A percentile compares a stretch with the other conserved stretches of the same genome.
Conservation (phyloP, 2,113 vertebrate species). For the Laticauda colubrina region DNA sequence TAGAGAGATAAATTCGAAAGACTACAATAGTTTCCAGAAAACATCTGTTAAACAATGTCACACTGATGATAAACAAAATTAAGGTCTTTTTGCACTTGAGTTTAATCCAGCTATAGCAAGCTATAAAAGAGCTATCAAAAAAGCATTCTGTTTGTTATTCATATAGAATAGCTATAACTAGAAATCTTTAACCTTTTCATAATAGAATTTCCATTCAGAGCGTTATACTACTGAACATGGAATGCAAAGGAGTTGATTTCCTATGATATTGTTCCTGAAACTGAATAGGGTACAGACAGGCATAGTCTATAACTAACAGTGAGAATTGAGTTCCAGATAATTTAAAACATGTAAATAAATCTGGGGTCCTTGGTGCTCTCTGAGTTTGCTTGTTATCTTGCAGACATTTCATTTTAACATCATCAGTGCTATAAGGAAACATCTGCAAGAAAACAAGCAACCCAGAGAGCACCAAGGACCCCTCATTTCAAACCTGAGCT, state of each 20-base stretch:
- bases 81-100: slow-evolving; percentile 68
- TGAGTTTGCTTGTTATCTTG: too few relatives aligned
- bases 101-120: slow-evolving; percentile 67
- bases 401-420: too few relatives aligned
- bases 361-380: background rate
- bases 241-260: background rate
- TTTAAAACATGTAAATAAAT: background rate
- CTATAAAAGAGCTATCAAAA: slow-evolving; percentile 73
- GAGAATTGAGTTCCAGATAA: background rate
- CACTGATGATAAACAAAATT: slow-evolving; percentile 77
- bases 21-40: slow-evolving; percentile 63
- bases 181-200: slow-evolving; percentile 47
- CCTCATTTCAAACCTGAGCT: too few relatives aligned
- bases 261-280: background rate
- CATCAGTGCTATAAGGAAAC: too few relatives aligned
- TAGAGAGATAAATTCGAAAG: slow-evolving; percentile 70
- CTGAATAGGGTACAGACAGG: background rate
- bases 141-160: slow-evolving; percentile 64
- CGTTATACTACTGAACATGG: slow-evolving; percentile 45
- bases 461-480: too few relatives aligned
- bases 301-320: background rate
- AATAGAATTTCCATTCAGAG: slow-evolving; percentile 24
- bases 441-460: too few relatives aligned
- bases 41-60: slow-evolving; percentile 76
- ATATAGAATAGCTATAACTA: slow-evolving; percentile 56